Evolutionary conservation across 2,113 vertebrate species (phyloP), one percentile per base, ranked within the genome.

Genomic region (Menura novaehollandiae): DNA sequence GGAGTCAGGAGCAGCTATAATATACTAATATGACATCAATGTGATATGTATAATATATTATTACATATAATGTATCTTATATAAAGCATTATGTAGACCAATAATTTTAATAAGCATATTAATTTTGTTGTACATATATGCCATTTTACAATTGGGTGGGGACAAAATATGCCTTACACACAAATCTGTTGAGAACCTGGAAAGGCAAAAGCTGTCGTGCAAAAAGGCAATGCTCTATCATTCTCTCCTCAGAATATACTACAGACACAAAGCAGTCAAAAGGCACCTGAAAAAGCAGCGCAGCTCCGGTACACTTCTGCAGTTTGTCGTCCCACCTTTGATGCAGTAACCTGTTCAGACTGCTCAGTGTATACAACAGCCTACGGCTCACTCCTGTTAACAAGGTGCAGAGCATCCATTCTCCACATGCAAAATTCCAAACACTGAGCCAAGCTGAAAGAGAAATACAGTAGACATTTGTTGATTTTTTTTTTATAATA

Each of bases 401-500:
- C 88, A 95, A 96, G 91, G 91, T 80, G 66, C 68, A 89, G 85
- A 93, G 59, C 85, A 95, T 81, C 92, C 86, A 85, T 89, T 92
- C 80, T 85, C 96, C 86, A 77, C 77, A 76, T 79, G 96, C 85
- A 95, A 84, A 97, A 96, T 97, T 95, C 92, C 84, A 95, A 93
- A 51, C 14, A 13, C 69, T 53, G 81, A 93, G 91, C 94, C 97
- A 97, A 96, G 86, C 75, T 85, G 75, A 91, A 85, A 95, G 83
- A 96, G 94, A 96, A 95, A 88, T 91, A 92, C 72, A 91, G 93
- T 95, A 97, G 94, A 82, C 95, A 96, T 98, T 97, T 97, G 97
- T 97, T 97, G 95, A 93, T 97, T 97, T 88, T 62, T 77, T 95
- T 94, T 94, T 96, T 96, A 97, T 96, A 96, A 98, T 97, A 95